Conservation (phyloP, 2,113 vertebrate genomes). For the Cyanoliseus patagonus region DNA sequence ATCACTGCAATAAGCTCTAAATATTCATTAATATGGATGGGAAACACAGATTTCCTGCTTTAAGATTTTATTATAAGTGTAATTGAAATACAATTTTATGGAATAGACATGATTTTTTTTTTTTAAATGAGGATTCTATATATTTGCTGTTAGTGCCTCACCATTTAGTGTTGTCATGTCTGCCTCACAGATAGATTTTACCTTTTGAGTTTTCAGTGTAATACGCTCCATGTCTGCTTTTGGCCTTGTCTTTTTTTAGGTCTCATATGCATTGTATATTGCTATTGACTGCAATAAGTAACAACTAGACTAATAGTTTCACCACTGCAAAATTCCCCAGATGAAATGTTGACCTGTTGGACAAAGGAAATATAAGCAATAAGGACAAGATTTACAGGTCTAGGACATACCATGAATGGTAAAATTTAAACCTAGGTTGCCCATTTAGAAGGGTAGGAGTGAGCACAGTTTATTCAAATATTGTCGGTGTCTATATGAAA, state of each 20-base stretch:
- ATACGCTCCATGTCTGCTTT: not conserved
- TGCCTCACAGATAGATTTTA: not conserved
- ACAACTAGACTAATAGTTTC: not conserved
- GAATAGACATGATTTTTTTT: not conserved
- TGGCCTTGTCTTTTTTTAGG: not conserved
- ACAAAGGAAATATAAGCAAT: not conserved
- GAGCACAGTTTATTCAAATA: not conserved
- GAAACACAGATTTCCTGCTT: not conserved
- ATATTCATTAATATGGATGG: not conserved
- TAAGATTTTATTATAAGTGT: not conserved
- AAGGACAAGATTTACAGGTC: not conserved
- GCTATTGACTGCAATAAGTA: not conserved
- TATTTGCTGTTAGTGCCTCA: not conserved
- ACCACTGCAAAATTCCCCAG: not conserved
- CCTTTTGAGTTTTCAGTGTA: not conserved
- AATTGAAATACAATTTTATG: not conserved
- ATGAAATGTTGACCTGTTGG: not conserved
- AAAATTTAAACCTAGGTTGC: not conserved
- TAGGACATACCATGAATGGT: not conserved
- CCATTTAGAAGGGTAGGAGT: not conserved
- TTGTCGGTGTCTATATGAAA: not conserved
- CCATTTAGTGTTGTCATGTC: not conserved
- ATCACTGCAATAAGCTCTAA: not conserved
- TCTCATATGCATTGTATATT: not conserved
- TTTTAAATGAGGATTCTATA: not conserved